phyloP scores from a whole-genome alignment of 2,797 vertebrate genomes.

The Poecilia gillii region DNA sequence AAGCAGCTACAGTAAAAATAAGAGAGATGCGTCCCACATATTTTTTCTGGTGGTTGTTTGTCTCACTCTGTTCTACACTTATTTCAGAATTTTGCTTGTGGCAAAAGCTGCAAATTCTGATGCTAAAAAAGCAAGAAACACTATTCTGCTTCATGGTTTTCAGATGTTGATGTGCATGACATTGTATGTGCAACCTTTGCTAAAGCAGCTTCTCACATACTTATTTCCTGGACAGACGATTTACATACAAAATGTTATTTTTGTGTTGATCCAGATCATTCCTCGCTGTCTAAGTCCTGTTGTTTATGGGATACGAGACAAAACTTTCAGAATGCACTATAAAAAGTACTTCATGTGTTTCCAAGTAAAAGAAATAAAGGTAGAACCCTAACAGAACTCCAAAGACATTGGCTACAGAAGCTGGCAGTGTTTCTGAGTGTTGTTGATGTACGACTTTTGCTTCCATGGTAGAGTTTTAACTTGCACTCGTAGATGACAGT shows the following conservation, averaged over 20 bases:
- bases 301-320: conserved; percentile 51
- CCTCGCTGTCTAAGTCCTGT: conserved; percentile 40
- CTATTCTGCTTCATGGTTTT: conserved; percentile 58
- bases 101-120: conserved; percentile 44
- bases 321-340: conserved; percentile 36
- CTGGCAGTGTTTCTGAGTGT: too few species aligned
- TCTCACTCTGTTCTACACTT: conserved; percentile 65
- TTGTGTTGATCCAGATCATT: conserved; percentile 37
- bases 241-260: not conserved
- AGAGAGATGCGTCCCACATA: conserved; percentile 36
- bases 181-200: conserved; percentile 19
- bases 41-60: conserved; percentile 65
- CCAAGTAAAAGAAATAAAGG: not conserved
- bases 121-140: conserved; percentile 60
- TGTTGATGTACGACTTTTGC: too few species aligned
- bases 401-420: not conserved
- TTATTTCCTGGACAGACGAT: not conserved
- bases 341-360: conserved; percentile 21
- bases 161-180: conserved; percentile 48
- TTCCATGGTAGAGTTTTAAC: too few species aligned
- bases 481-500: too few species aligned
- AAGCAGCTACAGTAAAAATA: conserved; percentile 35
- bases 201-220: not conserved
- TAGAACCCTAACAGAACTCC: not conserved
- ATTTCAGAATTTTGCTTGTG: conserved; percentile 63